Evolutionary conservation across 2,888 invertebrate genomes (phyloP).

Genomic region (Diplazon laetatorius): DNA sequence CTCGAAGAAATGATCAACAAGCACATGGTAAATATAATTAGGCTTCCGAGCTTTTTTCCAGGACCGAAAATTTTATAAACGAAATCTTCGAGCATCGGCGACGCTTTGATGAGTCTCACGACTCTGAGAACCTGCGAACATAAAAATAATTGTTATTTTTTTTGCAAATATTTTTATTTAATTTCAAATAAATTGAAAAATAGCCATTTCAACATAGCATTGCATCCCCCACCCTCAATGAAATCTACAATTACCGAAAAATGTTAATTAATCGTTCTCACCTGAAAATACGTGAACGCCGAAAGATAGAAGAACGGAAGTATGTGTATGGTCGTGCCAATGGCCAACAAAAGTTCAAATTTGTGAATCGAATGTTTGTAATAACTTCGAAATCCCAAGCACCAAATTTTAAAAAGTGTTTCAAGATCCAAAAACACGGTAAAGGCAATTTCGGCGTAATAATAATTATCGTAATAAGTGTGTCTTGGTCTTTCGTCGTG

Average conservation of each 20-base stretch:
- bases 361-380: slow-evolving; percentile 98
- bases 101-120: slow-evolving; percentile 98
- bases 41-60: slow-evolving; percentile 98
- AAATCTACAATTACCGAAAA: slow-evolving; percentile 9
- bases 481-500: slow-evolving; percentile 93
- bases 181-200: no score
- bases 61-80: slow-evolving; percentile 97
- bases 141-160: slow-evolving; percentile 42
- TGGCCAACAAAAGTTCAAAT: slow-evolving; percentile 96
- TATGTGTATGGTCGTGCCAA: slow-evolving; percentile 97
- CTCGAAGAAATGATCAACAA: slow-evolving; percentile 98
- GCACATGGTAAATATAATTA: slow-evolving; percentile 99
- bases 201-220: no score
- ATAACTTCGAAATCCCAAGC: slow-evolving; percentile 97
- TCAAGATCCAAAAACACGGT: slow-evolving; percentile 97
- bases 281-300: slow-evolving; percentile 98
- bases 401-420: slow-evolving; percentile 98
- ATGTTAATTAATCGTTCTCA: slow-evolving; percentile 75
- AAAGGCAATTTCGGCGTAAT: slow-evolving; percentile 97
- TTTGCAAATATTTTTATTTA: slow-evolving; percentile 18
- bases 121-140: slow-evolving; percentile 92
- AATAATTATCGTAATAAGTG: slow-evolving; percentile 94
- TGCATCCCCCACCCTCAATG: no score
- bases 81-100: slow-evolving; percentile 99
- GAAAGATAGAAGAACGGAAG: slow-evolving; percentile 96